Conservation (phyloP, 2,113 vertebrate genomes). For the Ursus arctos region DNA sequence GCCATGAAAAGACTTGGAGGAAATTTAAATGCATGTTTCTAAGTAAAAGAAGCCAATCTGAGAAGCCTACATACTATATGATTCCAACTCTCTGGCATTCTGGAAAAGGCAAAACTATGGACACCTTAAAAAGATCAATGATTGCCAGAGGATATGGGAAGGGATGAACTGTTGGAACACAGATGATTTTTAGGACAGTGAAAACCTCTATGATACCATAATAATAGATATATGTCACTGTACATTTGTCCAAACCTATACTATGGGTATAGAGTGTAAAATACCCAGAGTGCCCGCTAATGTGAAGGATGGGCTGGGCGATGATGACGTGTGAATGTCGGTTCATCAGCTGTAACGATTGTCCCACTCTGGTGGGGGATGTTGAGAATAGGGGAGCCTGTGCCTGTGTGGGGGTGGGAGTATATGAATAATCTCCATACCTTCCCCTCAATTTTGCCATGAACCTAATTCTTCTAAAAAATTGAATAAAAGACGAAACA, state of each 20-base stretch:
- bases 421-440: no score
- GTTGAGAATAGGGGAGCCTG: fast-evolving
- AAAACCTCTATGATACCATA: neutral
- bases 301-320: neutral
- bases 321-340: fast-evolving
- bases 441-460: neutral
- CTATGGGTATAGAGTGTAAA: fast-evolving
- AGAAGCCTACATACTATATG: neutral
- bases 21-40: neutral
- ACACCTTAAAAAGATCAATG: neutral
- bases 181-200: neutral
- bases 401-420: fast-evolving
- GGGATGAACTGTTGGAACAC: neutral
- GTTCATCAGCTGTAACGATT: neutral
- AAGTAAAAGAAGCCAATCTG: neutral
- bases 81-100: neutral
- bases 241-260: neutral
- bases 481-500: neutral
- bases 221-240: neutral
- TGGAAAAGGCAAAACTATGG: neutral
- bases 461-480: neutral
- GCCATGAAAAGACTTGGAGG: neutral
- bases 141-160: neutral
- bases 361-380: fast-evolving
- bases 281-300: fast-evolving